Base-by-base conservation (phyloP, 1,140 invertebrate genomes). In the Portunus trituberculatus region DNA sequence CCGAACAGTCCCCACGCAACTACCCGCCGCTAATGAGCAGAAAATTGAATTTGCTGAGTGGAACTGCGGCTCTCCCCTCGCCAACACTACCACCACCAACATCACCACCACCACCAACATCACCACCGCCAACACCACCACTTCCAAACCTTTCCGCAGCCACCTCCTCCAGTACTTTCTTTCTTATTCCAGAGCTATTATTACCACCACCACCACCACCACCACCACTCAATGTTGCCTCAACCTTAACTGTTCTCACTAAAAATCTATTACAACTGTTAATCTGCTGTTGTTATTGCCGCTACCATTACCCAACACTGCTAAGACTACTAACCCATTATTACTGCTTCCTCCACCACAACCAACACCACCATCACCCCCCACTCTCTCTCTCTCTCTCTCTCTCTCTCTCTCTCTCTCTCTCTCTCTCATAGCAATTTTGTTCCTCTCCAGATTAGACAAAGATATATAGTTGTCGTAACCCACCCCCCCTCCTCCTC, bases 11-110 rank as follows among this genome's bases (percentile, higher is more conserved):
- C 20, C 67, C 20, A 25, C 20, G 20, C 67, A 76, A 76, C 67
- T n/a, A n/a, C 12, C 67, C n/a, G 67, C 67, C 67, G 67, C 67
- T 76, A 76, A 76, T 76, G 67, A 76, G 67, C 67, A 76, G 67
- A 76, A 76, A 76, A 76, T 76, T 76, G 25, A 76, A 76, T 76
- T 76, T 76, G 67, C 67, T 20, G 67, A 76, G 67, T 76, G 67
- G 20, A 20, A 20, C 20, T n/a, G 67, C 67, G 67, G 67, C 6
- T 76, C 20, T 76, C 67, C 67, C 67, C 67, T n/a, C 20, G 20
- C 67, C 6, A n/a, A 8, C 67, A 76, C 67, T 25, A 76, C 67
- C 67, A 76, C 67, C 67, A 76, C 67, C 67, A 76, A 2, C 16
- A 59, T 10, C 52, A 59, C 52, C 52, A 14, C 52, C 52, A 59